Evolutionary conservation across 2,797 vertebrate genomes (phyloP).

Genomic region (Alectoris magna): DNA sequence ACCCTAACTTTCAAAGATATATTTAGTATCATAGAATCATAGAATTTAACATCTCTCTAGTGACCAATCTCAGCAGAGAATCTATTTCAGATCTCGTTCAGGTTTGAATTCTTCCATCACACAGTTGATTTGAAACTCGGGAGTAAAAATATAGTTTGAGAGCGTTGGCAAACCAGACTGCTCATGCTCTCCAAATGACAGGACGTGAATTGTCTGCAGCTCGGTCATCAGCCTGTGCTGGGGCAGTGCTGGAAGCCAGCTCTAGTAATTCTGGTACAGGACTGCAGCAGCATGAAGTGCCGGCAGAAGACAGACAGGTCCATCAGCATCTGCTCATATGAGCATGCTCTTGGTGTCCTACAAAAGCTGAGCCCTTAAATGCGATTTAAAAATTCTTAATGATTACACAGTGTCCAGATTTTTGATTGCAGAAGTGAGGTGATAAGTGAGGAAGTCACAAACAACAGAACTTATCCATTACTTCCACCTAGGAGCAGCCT

Average conservation of each 20-base stretch:
- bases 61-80: not conserved
- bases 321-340: not conserved
- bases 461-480: not conserved
- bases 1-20: not conserved
- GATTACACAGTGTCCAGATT: not conserved
- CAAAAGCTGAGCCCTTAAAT: not conserved
- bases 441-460: not conserved
- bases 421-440: not conserved
- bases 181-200: not conserved
- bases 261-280: not conserved
- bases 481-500: not conserved
- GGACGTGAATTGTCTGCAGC: not conserved
- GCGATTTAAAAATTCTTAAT: not conserved
- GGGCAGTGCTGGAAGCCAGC: not conserved
- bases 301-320: not conserved
- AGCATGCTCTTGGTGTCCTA: not conserved
- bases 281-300: fast-evolving
- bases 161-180: not conserved
- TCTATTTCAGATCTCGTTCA: not conserved
- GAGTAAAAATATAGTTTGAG: not conserved
- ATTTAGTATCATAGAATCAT: not conserved
- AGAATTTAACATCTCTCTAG: not conserved
- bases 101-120: not conserved
- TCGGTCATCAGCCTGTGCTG: not conserved
- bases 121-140: not conserved